A percentile compares a stretch with the other conserved stretches of the same genome.
These are phyloP conservation scores for Oxyruncus cristatus DNA, from an alignment of 2,113 vertebrate genomes.

Conservation along the genomic window DNA sequence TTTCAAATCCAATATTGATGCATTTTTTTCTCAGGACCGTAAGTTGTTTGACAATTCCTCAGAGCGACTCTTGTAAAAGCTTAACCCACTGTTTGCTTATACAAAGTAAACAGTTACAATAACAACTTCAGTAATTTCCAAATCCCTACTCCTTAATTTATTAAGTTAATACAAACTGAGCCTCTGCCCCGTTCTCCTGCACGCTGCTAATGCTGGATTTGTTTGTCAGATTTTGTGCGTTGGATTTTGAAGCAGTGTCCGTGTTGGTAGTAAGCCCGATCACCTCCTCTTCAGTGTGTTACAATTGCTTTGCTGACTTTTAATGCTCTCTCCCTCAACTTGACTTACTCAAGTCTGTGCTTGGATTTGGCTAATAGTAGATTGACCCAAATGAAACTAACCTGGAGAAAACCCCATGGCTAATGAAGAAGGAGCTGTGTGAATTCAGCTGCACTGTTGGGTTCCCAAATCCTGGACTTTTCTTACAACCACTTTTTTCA, in stretches of 20 bases:
- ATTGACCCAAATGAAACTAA: conserved; percentile 12
- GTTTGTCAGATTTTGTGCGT: fast-evolving
- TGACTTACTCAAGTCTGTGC: background rate
- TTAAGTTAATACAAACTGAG: background rate
- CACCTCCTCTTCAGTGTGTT: background rate
- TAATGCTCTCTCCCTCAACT: background rate
- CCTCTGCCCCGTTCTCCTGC: background rate
- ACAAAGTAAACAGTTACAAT: background rate
- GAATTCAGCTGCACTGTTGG: background rate
- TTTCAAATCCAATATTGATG: conserved; percentile 8
- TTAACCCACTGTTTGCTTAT: background rate
- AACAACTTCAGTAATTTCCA: conserved; percentile 9
- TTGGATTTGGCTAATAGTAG: background rate
- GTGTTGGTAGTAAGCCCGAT: background rate
- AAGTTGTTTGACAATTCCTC: conserved; percentile 19
- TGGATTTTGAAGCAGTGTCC: background rate
- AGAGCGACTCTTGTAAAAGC: background rate
- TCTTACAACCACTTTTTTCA: background rate
- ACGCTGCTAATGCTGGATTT: background rate
- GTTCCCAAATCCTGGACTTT: background rate
- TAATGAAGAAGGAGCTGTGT: background rate
- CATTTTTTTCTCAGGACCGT: background rate
- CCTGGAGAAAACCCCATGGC: background rate
- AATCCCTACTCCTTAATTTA: background rate
- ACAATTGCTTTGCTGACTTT: background rate